Evolutionary conservation across 2,797 vertebrate genomes (phyloP).

Genomic region (Hippopotamyrus pictus): DNA sequence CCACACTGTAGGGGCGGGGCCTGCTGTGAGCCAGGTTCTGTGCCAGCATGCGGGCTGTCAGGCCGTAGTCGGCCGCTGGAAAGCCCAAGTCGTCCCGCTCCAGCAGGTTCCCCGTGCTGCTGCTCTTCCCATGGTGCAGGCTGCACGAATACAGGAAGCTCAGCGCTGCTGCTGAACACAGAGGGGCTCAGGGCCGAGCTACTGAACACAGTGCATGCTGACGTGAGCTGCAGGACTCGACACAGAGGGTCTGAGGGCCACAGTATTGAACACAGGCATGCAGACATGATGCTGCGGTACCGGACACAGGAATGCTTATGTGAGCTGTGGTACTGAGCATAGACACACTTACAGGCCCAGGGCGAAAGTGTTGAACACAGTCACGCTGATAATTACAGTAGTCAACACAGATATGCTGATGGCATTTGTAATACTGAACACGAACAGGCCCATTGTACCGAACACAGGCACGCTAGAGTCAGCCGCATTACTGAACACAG

Average conservation of each 20-base stretch:
- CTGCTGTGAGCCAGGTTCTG: constrained; percentile 79
- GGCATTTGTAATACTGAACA: neutral
- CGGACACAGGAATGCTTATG: neutral
- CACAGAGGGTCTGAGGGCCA: neutral
- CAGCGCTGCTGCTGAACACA: neutral
- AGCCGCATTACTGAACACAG: neutral
- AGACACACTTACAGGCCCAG: neutral
- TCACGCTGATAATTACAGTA: neutral
- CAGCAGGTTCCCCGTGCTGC: constrained; percentile 93
- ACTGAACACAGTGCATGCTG: neutral
- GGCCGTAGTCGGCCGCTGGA: constrained; percentile 86
- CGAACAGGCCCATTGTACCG: neutral
- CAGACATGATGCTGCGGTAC: neutral
- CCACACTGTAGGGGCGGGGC: constrained; percentile 94
- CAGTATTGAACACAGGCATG: neutral
- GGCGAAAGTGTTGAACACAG: neutral
- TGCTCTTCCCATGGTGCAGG: constrained; percentile 91
- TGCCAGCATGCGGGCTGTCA: constrained; percentile 77
- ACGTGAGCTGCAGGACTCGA: neutral
- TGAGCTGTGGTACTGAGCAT: neutral
- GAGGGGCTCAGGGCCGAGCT: neutral
- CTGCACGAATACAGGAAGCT: constrained; percentile 50
- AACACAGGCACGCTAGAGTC: neutral
- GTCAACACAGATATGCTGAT: neutral
- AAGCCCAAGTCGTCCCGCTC: constrained; percentile 84